Conservation (phyloP, 1,140 invertebrate species). For the Antheraea pernyi region DNA sequence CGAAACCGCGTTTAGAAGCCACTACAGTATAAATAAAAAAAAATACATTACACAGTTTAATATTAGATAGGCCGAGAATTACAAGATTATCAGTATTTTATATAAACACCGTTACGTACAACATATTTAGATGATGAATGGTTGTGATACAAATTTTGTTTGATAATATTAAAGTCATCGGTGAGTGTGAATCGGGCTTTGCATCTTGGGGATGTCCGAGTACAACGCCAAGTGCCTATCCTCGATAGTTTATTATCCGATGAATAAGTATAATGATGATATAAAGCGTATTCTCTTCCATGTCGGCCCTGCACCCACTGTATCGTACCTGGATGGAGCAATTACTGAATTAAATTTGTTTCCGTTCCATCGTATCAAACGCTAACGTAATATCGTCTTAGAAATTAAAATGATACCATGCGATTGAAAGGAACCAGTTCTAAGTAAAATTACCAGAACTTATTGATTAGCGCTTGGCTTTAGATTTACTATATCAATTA, state of each 20-base stretch:
- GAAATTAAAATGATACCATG: too few relatives aligned
- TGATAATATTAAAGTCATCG: neutral
- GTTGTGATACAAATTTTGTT: neutral
- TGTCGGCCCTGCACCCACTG: constrained; percentile 4
- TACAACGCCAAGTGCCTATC: neutral
- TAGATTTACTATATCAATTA: too few relatives aligned
- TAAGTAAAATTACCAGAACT: too few relatives aligned
- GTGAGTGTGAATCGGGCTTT: neutral
- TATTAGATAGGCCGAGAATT: too few relatives aligned
- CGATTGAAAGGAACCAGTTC: too few relatives aligned
- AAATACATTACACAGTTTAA: too few relatives aligned
- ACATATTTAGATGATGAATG: neutral
- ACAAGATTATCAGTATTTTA: too few relatives aligned
- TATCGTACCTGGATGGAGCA: neutral
- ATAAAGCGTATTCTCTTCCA: neutral
- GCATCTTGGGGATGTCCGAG: neutral
- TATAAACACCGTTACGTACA: neutral
- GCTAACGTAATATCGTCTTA: too few relatives aligned
- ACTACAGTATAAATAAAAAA: too few relatives aligned
- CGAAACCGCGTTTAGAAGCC: too few relatives aligned
- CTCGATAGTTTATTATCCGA: neutral
- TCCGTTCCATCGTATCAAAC: too few relatives aligned
- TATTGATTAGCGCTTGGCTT: too few relatives aligned
- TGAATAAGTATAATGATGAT: neutral
- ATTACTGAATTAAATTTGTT: neutral